A percentile compares a stretch with the other conserved stretches of the same genome.
phyloP scores from a whole-genome alignment of 2,797 vertebrate genomes.

The Rhabdomys pumilio region DNA sequence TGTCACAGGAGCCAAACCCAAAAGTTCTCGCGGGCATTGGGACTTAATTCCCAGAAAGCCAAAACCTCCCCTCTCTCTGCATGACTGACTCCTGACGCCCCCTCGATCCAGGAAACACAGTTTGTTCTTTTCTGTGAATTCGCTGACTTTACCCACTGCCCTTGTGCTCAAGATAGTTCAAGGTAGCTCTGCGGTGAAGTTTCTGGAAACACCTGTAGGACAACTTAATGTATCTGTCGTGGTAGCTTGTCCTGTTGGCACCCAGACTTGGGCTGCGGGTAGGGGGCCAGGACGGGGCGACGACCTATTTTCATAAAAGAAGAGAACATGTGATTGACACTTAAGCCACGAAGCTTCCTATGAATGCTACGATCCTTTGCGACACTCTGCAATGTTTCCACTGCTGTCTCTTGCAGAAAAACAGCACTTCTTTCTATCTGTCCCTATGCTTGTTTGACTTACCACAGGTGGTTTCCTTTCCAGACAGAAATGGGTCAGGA shows the following conservation, averaged over 20 bases:
- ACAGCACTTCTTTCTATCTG: not conserved
- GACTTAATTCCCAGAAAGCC: not conserved
- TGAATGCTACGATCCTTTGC: not conserved
- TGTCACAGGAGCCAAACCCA: not conserved
- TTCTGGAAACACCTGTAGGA: not conserved
- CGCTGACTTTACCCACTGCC: not conserved
- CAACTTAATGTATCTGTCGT: not conserved
- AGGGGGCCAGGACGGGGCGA: not conserved
- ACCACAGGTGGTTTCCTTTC: conserved; percentile 66
- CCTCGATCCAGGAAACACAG: not conserved
- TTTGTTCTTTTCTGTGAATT: not conserved
- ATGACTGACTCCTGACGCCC: too few species aligned
- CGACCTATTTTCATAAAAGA: not conserved
- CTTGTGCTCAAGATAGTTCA: not conserved
- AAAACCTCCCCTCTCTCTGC: not conserved
- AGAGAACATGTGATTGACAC: conserved; percentile 19
- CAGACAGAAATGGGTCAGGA: conserved; percentile 72
- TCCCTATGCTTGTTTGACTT: not conserved
- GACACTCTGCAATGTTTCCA: not conserved
- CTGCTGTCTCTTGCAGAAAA: not conserved
- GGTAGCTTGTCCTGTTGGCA: not conserved
- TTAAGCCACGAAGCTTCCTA: not conserved
- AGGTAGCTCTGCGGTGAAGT: too few species aligned
- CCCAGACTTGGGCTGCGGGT: not conserved
- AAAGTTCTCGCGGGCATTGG: not conserved